Evolutionary conservation across 2,797 vertebrate genomes (phyloP).

Genomic region (Odontamblyopus lacepedii): DNA sequence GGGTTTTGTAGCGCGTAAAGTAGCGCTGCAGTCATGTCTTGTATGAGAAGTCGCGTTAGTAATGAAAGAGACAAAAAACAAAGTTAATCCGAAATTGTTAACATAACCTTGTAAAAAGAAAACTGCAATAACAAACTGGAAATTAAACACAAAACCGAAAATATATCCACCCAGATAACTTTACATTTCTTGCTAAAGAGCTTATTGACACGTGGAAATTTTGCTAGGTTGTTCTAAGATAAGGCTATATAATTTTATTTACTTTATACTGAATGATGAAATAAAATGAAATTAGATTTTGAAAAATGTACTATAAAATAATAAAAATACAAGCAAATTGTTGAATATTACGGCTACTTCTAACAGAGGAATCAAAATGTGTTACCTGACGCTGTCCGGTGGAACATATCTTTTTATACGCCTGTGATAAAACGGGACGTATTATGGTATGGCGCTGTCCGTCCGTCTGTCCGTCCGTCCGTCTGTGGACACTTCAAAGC

Average conservation of each 20-base stretch:
- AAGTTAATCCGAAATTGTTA: not conserved
- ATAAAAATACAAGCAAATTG: not conserved
- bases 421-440: too few relatives aligned
- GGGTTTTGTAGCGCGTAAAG: constrained; percentile 32
- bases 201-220: not conserved
- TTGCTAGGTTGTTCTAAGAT: not conserved
- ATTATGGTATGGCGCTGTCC: too few relatives aligned
- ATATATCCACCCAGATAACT: too few relatives aligned
- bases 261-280: too few relatives aligned
- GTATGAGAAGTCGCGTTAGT: not conserved
- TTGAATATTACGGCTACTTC: not conserved
- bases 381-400: too few relatives aligned
- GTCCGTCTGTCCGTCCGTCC: too few relatives aligned
- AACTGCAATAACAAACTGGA: not conserved
- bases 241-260: too few relatives aligned
- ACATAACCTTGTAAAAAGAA: not conserved
- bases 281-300: too few relatives aligned
- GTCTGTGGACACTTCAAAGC: too few relatives aligned
- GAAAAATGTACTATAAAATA: too few relatives aligned
- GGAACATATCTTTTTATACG: too few relatives aligned
- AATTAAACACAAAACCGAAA: not conserved
- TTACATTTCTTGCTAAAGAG: too few relatives aligned
- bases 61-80: not conserved
- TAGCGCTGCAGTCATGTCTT: constrained; percentile 58
- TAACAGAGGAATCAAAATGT: not conserved